Conservation (phyloP, 2,797 vertebrate species). For the Carapus acus region DNA sequence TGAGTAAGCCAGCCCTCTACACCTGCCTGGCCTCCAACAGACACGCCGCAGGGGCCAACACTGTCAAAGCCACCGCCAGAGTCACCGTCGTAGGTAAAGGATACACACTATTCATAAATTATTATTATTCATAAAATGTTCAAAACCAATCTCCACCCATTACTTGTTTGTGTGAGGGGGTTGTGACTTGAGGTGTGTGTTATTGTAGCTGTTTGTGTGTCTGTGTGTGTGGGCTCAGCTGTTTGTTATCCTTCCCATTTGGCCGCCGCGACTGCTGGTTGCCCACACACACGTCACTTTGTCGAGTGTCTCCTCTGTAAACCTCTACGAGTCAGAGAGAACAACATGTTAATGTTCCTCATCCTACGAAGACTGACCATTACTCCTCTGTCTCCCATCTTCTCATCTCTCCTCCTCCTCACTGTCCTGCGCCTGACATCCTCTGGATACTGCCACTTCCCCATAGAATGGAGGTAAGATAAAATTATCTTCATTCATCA, state of each 20-base stretch:
- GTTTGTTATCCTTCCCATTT: constrained; percentile 43
- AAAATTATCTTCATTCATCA: too few relatives aligned
- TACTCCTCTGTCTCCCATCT: constrained; percentile 51
- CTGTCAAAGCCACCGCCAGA: constrained; percentile 85
- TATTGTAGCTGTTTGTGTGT: constrained; percentile 38
- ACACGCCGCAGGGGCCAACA: constrained; percentile 85
- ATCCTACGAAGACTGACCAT: constrained; percentile 12
- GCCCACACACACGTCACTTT: constrained; percentile 29
- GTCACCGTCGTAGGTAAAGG: constrained; percentile 82
- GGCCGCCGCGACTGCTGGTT: constrained; percentile 23
- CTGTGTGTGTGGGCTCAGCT: constrained; percentile 51
- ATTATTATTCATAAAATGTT: too few relatives aligned
- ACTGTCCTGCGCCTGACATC: constrained; percentile 51
- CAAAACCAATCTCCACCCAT: too few relatives aligned
- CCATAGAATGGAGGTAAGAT: constrained; percentile 94
- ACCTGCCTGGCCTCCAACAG: constrained; percentile 92
- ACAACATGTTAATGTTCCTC: constrained; percentile 39
- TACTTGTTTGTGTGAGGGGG: neutral
- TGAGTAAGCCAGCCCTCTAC: constrained; percentile 86
- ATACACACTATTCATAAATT: too few relatives aligned
- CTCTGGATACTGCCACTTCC: constrained; percentile 66
- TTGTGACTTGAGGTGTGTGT: constrained; percentile 9
- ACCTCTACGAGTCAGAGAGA: constrained; percentile 22
- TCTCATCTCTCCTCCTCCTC: constrained; percentile 29
- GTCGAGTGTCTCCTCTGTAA: constrained; percentile 29